Evolutionary conservation across 2,797 vertebrate species (phyloP).

Genomic region (Dendrocincla tyrannina): DNA sequence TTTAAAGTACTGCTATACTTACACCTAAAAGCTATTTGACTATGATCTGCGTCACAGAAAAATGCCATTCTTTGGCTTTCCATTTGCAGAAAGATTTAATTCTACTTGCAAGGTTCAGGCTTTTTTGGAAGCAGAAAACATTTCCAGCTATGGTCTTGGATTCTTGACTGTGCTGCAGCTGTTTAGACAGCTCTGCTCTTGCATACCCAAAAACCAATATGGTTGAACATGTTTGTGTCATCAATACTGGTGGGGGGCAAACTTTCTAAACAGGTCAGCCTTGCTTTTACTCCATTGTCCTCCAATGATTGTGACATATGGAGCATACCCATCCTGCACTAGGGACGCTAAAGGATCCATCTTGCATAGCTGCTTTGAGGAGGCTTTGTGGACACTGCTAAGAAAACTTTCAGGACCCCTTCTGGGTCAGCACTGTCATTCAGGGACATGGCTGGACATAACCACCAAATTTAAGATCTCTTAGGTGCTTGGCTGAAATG

Average conservation of each 20-base stretch:
- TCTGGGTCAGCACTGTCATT: background rate
- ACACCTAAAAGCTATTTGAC: background rate
- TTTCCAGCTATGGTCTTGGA: background rate
- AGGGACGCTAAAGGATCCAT: background rate
- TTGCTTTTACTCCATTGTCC: background rate
- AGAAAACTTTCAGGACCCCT: background rate
- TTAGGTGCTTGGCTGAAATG: background rate
- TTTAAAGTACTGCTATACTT: background rate
- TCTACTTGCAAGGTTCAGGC: background rate
- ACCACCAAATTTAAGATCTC: background rate
- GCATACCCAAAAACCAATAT: background rate
- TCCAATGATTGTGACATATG: background rate
- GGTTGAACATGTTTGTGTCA: background rate
- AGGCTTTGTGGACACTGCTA: background rate
- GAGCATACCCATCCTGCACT: background rate
- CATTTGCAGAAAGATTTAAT: constrained; percentile 41
- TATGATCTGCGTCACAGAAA: background rate
- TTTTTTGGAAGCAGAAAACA: background rate
- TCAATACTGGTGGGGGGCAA: background rate
- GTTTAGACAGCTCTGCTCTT: background rate
- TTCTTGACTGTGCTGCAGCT: constrained; percentile 20
- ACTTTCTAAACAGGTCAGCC: background rate
- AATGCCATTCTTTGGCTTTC: background rate
- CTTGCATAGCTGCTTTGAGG: background rate
- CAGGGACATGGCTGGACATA: background rate